Conservation (phyloP, 1,140 invertebrate genomes). For the Conus ventricosus region DNA sequence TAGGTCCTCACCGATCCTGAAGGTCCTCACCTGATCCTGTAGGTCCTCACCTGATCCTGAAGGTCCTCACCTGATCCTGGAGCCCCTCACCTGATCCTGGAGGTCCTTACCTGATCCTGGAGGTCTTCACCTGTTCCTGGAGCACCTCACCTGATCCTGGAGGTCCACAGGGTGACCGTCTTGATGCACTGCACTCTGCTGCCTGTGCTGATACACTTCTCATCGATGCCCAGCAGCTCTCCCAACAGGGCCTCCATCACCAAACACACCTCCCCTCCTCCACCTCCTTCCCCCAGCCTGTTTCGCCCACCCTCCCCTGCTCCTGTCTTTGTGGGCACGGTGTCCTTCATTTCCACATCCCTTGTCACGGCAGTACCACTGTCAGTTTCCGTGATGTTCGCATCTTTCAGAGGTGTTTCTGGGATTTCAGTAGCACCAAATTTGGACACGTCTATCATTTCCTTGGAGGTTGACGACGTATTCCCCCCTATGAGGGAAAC, state of each 20-base stretch:
- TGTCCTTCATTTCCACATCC: too few relatives aligned
- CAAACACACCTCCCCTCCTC: not conserved
- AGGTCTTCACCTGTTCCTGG: too few relatives aligned
- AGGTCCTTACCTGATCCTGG: too few relatives aligned
- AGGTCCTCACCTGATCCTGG: too few relatives aligned
- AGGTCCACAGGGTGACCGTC: conserved; percentile 57
- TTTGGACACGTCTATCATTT: not conserved
- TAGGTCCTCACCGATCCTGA: too few relatives aligned
- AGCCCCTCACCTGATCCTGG: too few relatives aligned
- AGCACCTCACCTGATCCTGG: conserved; percentile 53
- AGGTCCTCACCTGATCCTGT: too few relatives aligned
- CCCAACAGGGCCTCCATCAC: conserved; percentile 56
- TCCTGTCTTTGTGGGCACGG: not conserved
- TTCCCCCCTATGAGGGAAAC: not conserved
- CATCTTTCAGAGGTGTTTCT: not conserved
- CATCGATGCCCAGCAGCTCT: conserved; percentile 44
- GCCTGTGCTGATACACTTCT: conserved; percentile 54
- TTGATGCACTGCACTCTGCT: conserved; percentile 60
- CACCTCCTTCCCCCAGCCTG: not conserved
- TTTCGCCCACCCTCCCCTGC: not conserved
- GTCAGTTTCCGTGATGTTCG: not conserved
- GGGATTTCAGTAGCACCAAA: not conserved
- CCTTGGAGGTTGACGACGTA: not conserved
- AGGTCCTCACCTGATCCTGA: too few relatives aligned
- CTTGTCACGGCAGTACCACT: not conserved